Evolutionary conservation across 2,113 vertebrate species (phyloP).

Genomic region (Pollimyrus isidori): DNA sequence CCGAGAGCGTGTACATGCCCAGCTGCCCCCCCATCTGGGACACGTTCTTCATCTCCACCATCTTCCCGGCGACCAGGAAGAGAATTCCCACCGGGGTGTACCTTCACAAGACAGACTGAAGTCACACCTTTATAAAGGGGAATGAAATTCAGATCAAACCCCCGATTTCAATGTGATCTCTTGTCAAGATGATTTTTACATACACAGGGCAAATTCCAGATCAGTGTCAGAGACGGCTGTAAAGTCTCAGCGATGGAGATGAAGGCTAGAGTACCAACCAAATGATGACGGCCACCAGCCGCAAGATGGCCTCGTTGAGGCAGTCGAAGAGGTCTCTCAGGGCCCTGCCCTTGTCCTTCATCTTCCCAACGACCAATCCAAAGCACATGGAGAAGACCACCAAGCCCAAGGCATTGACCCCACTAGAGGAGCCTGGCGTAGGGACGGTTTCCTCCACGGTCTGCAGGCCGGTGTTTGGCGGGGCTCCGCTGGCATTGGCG

Average conservation of each 20-base stretch:
- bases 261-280: constrained; percentile 67
- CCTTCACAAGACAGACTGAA: constrained; percentile 41
- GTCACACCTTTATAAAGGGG: too few relatives aligned
- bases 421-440: constrained; percentile 72
- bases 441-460: constrained; percentile 79
- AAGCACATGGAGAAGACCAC: constrained; percentile 96
- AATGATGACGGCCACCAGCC: constrained; percentile 90
- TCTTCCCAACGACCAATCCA: constrained; percentile 86
- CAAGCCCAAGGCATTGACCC: constrained; percentile 87
- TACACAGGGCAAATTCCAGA: background rate
- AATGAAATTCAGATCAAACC: background rate
- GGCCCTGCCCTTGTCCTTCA: constrained; percentile 86
- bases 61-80: constrained; percentile 93
- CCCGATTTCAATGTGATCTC: background rate
- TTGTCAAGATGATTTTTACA: background rate
- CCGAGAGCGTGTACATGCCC: constrained; percentile 87
- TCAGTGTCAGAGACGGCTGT: background rate
- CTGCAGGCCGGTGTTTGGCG: constrained; percentile 69
- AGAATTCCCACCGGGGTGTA: constrained; percentile 91
- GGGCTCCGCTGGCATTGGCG: constrained; percentile 39
- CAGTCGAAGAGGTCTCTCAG: constrained; percentile 90
- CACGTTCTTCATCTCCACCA: constrained; percentile 91
- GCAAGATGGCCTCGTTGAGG: constrained; percentile 95
- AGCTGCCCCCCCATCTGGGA: constrained; percentile 84
- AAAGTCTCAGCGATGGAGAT: background rate